phyloP scores from a whole-genome alignment of 2,797 vertebrate species.

The Melanotaenia pygmaea region DNA sequence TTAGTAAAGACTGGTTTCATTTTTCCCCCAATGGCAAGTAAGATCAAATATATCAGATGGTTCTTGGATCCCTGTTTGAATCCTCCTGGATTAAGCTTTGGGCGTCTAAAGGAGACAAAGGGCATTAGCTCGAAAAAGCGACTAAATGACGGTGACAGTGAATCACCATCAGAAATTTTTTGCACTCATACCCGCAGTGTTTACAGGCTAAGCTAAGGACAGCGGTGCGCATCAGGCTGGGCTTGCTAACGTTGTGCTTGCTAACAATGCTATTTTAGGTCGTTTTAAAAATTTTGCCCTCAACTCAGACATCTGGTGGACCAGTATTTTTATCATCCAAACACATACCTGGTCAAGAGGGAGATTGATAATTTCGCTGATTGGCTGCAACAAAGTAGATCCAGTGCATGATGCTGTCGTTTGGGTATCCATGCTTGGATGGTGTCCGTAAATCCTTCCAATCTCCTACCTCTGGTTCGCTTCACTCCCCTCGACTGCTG shows the following conservation, averaged over 20 bases:
- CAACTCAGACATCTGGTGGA: background rate
- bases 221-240: slow-evolving; percentile 38
- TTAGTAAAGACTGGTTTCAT: slow-evolving; percentile 29
- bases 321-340: background rate
- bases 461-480: slow-evolving; percentile 39
- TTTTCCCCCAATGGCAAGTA: slow-evolving; percentile 12
- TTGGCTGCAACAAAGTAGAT: slow-evolving; percentile 93
- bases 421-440: slow-evolving; percentile 87
- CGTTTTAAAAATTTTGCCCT: background rate
- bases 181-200: slow-evolving; percentile 25
- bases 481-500: slow-evolving; percentile 42
- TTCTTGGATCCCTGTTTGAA: slow-evolving; percentile 15
- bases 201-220: slow-evolving; percentile 33
- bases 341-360: slow-evolving; percentile 92
- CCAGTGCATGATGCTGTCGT: slow-evolving; percentile 90
- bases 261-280: background rate
- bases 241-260: slow-evolving; percentile 14
- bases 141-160: slow-evolving; percentile 19
- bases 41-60: slow-evolving; percentile 15
- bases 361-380: slow-evolving; percentile 93
- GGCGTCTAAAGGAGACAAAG: slow-evolving; percentile 50
- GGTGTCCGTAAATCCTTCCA: slow-evolving; percentile 56
- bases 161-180: slow-evolving; percentile 28
- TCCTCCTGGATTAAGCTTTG: slow-evolving; percentile 29
- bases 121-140: slow-evolving; percentile 39